These are phyloP conservation scores for Resseliella maxima DNA, from an alignment of 2,888 invertebrate species.

Conservation along the genomic window DNA sequence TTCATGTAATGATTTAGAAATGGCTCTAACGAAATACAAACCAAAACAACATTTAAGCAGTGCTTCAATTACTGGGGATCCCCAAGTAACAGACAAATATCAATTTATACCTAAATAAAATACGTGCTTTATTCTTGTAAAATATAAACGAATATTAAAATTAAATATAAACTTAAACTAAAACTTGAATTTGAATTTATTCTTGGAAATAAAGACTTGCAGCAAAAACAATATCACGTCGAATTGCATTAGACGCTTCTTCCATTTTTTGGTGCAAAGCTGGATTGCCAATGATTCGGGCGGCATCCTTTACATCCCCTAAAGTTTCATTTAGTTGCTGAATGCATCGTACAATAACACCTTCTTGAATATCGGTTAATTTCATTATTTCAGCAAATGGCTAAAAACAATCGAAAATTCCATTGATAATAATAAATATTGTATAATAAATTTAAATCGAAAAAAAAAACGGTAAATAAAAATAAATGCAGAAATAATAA, in stretches of 20 bases:
- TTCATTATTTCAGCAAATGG: conserved; percentile 94
- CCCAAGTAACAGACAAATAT: not conserved
- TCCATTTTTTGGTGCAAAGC: conserved; percentile 94
- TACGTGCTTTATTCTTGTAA: too few species aligned
- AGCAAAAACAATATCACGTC: conserved; percentile 97
- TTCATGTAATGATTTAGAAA: conserved; percentile 6
- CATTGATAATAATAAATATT: not conserved
- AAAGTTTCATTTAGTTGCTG: conserved; percentile 95
- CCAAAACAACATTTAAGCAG: conserved; percentile 6
- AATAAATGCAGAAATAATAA: too few species aligned
- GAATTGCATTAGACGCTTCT: conserved; percentile 90
- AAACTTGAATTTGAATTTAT: not conserved
- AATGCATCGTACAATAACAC: conserved; percentile 96
- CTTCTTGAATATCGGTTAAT: conserved; percentile 95
- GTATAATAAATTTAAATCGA: not conserved
- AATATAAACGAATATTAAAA: too few species aligned
- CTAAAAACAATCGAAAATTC: conserved; percentile 66
- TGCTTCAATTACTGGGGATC: not conserved
- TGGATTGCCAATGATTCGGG: conserved; percentile 92
- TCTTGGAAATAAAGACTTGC: conserved; percentile 89
- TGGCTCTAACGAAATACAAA: not conserved
- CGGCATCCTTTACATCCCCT: conserved; percentile 89
- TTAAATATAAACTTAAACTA: not conserved
- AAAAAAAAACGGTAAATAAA: not conserved
- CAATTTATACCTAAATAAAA: not conserved